A percentile compares a stretch with the other conserved stretches of the same genome.
Evolutionary conservation across 2,888 invertebrate species (phyloP).

Genomic region (Drosophila borealis): DNA sequence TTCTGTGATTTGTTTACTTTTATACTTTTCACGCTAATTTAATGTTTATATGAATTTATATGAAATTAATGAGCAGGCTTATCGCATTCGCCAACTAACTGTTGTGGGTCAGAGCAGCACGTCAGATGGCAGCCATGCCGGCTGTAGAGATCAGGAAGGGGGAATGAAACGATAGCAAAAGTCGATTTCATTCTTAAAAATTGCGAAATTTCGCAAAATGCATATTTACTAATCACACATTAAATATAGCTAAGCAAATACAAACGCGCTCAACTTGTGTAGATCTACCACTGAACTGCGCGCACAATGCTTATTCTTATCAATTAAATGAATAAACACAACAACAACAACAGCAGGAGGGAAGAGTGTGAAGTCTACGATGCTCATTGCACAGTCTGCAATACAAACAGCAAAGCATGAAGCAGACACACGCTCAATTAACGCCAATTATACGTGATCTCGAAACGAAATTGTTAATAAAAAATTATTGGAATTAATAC

Average conservation of each 20-base stretch:
- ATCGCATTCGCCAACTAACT: constrained; percentile 25
- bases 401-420: constrained; percentile 31
- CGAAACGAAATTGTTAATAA: constrained; percentile 69
- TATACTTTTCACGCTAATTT: constrained; percentile 5
- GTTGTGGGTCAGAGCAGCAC: constrained; percentile 35
- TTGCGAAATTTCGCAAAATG: constrained; percentile 29
- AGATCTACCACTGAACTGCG: constrained; percentile 22
- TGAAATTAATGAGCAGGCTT: constrained; percentile 27
- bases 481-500: constrained; percentile 57
- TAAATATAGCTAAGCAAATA: constrained; percentile 21
- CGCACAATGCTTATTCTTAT: constrained; percentile 57
- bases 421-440: constrained; percentile 65
- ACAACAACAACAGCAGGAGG: constrained; percentile 33
- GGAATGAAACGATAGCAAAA: constrained; percentile 26
- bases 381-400: constrained; percentile 31
- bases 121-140: constrained; percentile 9
- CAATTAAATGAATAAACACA: constrained; percentile 67
- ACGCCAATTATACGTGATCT: constrained; percentile 75
- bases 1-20: neutral
- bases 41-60: constrained; percentile 14
- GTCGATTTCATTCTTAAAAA: constrained; percentile 41
- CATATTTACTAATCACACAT: constrained; percentile 26
- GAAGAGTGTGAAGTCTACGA: constrained; percentile 18
- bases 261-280: constrained; percentile 8
- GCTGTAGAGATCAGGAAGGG: constrained; percentile 11